Base-by-base conservation (phyloP, 2,113 vertebrate genomes). In the Antigone vipio region DNA sequence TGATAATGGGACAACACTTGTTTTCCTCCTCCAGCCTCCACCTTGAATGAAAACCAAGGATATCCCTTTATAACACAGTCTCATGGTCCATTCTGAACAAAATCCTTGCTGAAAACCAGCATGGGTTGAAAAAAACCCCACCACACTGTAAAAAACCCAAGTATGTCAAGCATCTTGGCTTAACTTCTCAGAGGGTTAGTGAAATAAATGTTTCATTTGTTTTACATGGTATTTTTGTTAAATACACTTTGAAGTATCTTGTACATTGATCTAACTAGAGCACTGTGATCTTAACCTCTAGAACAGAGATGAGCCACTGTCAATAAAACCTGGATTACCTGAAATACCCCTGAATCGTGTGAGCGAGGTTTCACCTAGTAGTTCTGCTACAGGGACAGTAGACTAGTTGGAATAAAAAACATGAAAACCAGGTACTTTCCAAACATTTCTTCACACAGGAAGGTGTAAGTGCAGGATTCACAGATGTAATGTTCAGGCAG, bases 171-270 rank as follows among this genome's bases (percentile, higher is more conserved):
- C 30, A n/a, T 20, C 74, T 66, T 94, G 72, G 60, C 50, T 75
- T 55, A 45, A 47, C 14, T 95, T n/a, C 78, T 95, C 58, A 47
- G 96, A 85, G 92, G n/a, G 53, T 86, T 93, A 76, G 42, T 40
- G 81, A 68, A 76, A 92, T 29, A 85, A 83, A 86, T 72, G 75
- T 94, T 96, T 89, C 84, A 49, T 93, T 97, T 90, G 87, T 94
- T 96, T 96, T 91, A 91, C 92, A 86, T 76, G 89, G 42, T 68
- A 75, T 85, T 96, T 92, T 93, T 91, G 62, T 89, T 97, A 93
- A 92, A 95, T 24, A 89, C 60, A 67, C 95, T 91, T 95, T 87
- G 26, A 94, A 94, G 79, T 76, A 49, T 29, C 45, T 90, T 84
- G 72, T 89, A 84, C 32, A 86, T 72, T 21, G 85, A 60, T 79